These are phyloP conservation scores for Drosophila nasuta DNA, from an alignment of 1,140 invertebrate genomes.

Conservation along the genomic window DNA sequence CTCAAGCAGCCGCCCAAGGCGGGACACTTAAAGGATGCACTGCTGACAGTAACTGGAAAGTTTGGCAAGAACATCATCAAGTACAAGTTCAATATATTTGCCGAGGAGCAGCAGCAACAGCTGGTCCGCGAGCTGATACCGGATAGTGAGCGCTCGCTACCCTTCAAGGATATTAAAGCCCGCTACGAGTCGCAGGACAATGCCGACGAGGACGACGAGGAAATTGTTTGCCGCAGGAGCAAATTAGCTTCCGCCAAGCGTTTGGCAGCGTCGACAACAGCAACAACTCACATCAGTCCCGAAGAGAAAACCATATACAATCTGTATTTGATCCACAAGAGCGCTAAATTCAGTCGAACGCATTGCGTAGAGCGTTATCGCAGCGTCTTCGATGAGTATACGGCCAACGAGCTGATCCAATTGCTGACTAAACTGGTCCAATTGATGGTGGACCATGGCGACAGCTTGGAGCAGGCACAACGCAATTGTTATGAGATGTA, in stretches of 20 bases:
- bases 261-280: conserved; percentile 8
- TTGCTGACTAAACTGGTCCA: conserved; percentile 67
- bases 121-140: conserved; percentile 77
- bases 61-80: conserved; percentile 84
- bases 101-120: conserved; percentile 81
- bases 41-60: conserved; percentile 80
- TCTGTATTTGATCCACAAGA: conserved; percentile 79
- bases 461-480: conserved; percentile 63
- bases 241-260: background rate
- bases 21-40: conserved; percentile 79
- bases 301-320: conserved; percentile 84
- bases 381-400: conserved; percentile 75
- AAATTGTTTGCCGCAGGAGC: conserved; percentile 67
- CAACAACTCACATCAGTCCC: conserved; percentile 61
- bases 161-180: conserved; percentile 79
- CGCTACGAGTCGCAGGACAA: conserved; percentile 57
- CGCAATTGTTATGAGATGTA: conserved; percentile 83
- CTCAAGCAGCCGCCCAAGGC: conserved; percentile 66
- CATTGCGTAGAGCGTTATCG: conserved; percentile 80
- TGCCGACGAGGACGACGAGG: conserved; percentile 60
- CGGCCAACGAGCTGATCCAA: conserved; percentile 71
- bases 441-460: conserved; percentile 80
- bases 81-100: conserved; percentile 84
- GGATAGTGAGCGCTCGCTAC: conserved; percentile 70
- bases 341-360: conserved; percentile 77